Conservation (phyloP, 2,113 vertebrate genomes). For the Epinephelus cyanopodus region DNA sequence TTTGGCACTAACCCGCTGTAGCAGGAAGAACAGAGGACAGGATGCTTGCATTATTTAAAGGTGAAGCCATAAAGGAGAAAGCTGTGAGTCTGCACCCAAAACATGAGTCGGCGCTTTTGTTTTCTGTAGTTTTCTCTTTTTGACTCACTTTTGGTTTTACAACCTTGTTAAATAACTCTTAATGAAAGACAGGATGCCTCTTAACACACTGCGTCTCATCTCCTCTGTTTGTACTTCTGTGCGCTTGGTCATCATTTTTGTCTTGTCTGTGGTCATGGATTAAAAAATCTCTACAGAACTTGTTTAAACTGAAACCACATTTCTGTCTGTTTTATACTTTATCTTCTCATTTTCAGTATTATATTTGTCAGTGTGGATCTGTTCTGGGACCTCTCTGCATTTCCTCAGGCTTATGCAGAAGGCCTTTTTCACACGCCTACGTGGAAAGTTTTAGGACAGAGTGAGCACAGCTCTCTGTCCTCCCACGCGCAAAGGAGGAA, state of each 20-base stretch:
- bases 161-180: slow-evolving; percentile 66
- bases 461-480: no score
- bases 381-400: no score
- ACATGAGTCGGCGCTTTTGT: slow-evolving; percentile 51
- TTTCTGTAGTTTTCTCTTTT: slow-evolving; percentile 52
- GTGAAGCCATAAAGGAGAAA: slow-evolving; percentile 78
- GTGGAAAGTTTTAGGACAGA: no score
- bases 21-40: slow-evolving; percentile 61
- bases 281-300: slow-evolving; percentile 17
- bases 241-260: slow-evolving; percentile 57
- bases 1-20: slow-evolving; percentile 58
- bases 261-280: slow-evolving; percentile 23
- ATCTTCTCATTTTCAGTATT: not conserved
- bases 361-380: no score
- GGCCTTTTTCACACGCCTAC: no score
- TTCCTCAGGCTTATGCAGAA: no score
- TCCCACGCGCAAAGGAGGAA: no score
- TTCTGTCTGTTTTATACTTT: slow-evolving; percentile 26
- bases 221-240: slow-evolving; percentile 49
- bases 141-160: slow-evolving; percentile 73
- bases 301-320: slow-evolving; percentile 19
- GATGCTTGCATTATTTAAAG: slow-evolving; percentile 77
- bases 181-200: slow-evolving; percentile 67
- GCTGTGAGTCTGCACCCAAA: slow-evolving; percentile 60
- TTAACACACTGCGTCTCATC: slow-evolving; percentile 26